phyloP scores from a whole-genome alignment of 1,140 invertebrate species.

The Arion vulgaris region DNA sequence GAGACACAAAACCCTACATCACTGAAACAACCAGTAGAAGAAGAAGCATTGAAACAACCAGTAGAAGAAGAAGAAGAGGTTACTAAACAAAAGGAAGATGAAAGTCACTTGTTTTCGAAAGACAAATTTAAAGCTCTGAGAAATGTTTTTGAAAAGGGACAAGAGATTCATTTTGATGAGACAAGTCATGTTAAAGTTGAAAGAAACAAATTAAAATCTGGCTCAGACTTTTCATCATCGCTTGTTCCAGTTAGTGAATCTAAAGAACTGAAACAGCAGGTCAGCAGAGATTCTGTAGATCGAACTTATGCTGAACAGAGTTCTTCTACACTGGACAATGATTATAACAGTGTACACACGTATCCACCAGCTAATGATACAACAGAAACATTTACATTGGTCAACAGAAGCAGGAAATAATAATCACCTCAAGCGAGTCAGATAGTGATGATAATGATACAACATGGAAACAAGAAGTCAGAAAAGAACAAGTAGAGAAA shows the following conservation, averaged over 20 bases:
- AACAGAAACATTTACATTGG: neutral
- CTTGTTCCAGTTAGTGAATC: neutral
- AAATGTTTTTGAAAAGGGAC: neutral
- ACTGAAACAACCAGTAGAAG: neutral
- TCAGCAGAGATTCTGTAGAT: neutral
- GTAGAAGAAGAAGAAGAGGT: neutral
- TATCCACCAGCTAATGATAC: neutral
- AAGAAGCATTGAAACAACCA: too few relatives aligned
- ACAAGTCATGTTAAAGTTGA: neutral
- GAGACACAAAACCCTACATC: neutral
- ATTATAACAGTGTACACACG: neutral
- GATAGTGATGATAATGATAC: neutral
- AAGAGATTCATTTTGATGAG: neutral
- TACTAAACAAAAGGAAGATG: neutral
- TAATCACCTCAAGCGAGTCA: neutral
- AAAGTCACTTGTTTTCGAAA: conserved; percentile 7
- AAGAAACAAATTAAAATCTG: neutral
- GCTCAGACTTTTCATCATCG: neutral
- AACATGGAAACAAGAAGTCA: neutral
- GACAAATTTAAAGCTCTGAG: conserved; percentile 18
- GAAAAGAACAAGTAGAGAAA: neutral
- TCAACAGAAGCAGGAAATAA: neutral
- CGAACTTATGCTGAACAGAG: neutral
- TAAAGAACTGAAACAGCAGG: neutral
- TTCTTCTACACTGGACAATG: neutral